phyloP scores from a whole-genome alignment of 2,113 vertebrate species.

The Cettia cetti region DNA sequence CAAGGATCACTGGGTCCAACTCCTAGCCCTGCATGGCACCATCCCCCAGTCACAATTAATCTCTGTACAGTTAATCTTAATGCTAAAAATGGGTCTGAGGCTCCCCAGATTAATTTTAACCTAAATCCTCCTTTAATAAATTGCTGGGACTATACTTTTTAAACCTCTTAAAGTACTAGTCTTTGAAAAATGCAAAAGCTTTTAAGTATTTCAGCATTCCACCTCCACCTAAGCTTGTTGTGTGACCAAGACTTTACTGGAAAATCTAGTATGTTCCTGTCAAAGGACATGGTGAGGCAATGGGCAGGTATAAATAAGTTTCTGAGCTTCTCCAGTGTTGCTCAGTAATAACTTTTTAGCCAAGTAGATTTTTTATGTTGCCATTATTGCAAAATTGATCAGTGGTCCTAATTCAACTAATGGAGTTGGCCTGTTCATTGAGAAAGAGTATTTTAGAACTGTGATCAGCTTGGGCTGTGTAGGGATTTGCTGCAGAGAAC shows the following conservation, averaged over 20 bases:
- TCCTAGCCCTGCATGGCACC: background rate
- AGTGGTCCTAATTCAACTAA: background rate
- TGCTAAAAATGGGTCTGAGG: background rate
- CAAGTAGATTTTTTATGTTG: background rate
- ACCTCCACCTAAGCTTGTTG: background rate
- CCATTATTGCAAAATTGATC: background rate
- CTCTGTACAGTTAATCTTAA: background rate
- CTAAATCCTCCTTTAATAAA: background rate
- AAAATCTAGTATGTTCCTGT: background rate
- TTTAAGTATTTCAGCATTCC: background rate
- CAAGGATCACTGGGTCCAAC: background rate
- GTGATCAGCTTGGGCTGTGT: background rate
- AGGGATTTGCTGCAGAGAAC: background rate
- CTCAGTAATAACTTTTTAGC: background rate
- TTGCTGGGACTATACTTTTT: background rate
- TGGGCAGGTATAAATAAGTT: background rate
- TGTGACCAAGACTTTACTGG: background rate
- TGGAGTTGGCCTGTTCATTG: background rate
- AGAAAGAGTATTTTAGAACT: background rate
- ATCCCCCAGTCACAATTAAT: background rate
- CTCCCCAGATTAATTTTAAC: background rate
- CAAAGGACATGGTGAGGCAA: background rate
- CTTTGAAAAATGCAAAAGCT: slow-evolving; percentile 17
- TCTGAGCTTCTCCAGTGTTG: background rate
- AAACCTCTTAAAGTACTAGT: slow-evolving; percentile 25